phyloP scores from a whole-genome alignment of 1,140 invertebrate genomes.

The Zaprionus ornatus region DNA sequence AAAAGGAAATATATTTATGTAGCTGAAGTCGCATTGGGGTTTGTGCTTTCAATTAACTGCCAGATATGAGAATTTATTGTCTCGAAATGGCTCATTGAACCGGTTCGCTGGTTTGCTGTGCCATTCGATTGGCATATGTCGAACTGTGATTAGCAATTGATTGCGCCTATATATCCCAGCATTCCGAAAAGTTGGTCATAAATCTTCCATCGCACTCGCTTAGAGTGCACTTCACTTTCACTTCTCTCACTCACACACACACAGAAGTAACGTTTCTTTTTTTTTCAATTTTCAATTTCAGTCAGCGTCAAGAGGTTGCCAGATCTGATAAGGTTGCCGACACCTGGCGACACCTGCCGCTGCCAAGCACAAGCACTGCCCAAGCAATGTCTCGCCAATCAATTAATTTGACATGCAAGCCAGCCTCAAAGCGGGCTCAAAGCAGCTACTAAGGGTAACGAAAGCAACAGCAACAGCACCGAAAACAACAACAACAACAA shows the following conservation, averaged over 20 bases:
- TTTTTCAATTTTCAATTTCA: slow-evolving; percentile 57
- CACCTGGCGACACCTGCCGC: slow-evolving; percentile 61
- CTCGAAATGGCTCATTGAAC: not conserved
- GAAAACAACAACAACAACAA: not conserved
- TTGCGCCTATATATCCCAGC: slow-evolving; percentile 43
- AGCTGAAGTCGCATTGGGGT: slow-evolving; percentile 5
- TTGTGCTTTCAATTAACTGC: slow-evolving; percentile 1
- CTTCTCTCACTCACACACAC: slow-evolving; percentile 19
- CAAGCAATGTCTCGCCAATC: slow-evolving; percentile 49
- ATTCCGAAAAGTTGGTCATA: slow-evolving; percentile 39
- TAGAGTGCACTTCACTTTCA: slow-evolving; percentile 56
- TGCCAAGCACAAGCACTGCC: slow-evolving; percentile 25
- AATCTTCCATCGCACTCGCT: slow-evolving; percentile 32
- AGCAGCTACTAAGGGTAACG: slow-evolving; percentile 55
- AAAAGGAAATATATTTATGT: not conserved
- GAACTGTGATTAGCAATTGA: slow-evolving; percentile 52
- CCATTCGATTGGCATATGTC: slow-evolving; percentile 58
- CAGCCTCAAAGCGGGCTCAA: slow-evolving; percentile 4
- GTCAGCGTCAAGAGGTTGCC: slow-evolving; percentile 30
- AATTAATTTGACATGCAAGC: slow-evolving; percentile 78
- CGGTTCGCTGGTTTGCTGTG: not conserved
- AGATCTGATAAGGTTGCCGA: slow-evolving; percentile 40
- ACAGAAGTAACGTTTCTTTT: slow-evolving; percentile 9
- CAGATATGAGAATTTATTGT: slow-evolving; percentile 26
- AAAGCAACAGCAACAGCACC: slow-evolving; percentile 21